phyloP scores from a whole-genome alignment of 2,113 vertebrate genomes.

The Aleadryas rufinucha region DNA sequence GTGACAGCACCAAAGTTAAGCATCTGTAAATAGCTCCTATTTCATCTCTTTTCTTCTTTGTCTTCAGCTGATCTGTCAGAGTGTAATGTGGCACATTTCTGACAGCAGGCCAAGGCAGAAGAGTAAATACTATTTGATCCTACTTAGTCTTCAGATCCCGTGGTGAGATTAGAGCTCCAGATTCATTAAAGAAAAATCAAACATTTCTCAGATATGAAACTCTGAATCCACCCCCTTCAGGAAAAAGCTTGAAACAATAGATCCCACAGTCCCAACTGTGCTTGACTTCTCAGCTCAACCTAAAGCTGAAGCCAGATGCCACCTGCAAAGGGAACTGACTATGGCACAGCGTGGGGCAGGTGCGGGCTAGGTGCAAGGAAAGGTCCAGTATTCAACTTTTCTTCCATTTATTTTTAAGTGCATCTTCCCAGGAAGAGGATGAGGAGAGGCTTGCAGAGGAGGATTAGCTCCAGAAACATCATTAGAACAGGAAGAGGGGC shows the following conservation, averaged over 20 bases:
- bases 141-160: not conserved
- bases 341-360: not conserved
- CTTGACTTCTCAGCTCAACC: not conserved
- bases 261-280: not conserved
- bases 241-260: not conserved
- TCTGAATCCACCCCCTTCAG: not conserved
- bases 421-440: not conserved
- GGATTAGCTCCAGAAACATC: not conserved
- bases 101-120: not conserved
- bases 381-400: not conserved
- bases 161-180: not conserved
- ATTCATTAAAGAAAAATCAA: not conserved
- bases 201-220: not conserved
- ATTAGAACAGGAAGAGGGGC: not conserved
- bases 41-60: not conserved
- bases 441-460: not conserved
- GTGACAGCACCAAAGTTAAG: not conserved
- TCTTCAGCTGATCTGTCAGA: not conserved
- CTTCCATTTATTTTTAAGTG: not conserved
- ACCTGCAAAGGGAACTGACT: not conserved
- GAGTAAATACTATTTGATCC: not conserved
- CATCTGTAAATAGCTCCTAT: slow-evolving; percentile 2
- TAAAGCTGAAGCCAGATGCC: not conserved
- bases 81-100: not conserved
- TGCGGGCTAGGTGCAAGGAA: not conserved